Conservation (phyloP, 1,140 invertebrate genomes). For the Drosophila tani region DNA sequence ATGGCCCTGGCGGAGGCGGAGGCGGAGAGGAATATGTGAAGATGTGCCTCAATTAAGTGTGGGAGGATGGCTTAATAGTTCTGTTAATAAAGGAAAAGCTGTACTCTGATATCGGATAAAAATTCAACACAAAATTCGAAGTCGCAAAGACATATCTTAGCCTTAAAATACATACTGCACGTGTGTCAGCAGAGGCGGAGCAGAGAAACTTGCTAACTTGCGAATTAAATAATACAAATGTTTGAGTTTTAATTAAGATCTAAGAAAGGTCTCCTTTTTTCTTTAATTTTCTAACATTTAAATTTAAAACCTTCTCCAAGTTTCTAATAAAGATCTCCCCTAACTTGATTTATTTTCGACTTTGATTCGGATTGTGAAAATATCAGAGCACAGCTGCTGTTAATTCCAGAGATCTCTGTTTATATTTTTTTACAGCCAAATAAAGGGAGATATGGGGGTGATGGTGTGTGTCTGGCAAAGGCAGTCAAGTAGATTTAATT, state of each 20-base stretch:
- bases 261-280: background rate
- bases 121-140: background rate
- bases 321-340: background rate
- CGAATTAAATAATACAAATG: too few species aligned
- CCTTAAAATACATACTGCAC: too few species aligned
- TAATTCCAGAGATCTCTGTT: slow-evolving; percentile 18
- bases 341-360: background rate
- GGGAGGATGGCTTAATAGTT: slow-evolving; percentile 10
- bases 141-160: too few species aligned
- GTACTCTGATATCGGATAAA: too few species aligned
- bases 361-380: slow-evolving; percentile 2
- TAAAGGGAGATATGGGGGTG: slow-evolving; percentile 22
- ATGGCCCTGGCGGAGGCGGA: slow-evolving; percentile 1
- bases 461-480: background rate
- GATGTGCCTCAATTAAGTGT: slow-evolving; percentile 72
- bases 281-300: background rate
- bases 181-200: too few species aligned
- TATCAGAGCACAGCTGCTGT: slow-evolving; percentile 10
- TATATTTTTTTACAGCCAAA: background rate
- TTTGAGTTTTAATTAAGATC: too few species aligned
- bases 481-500: slow-evolving; percentile 65
- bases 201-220: too few species aligned
- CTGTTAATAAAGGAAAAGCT: background rate
- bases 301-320: background rate
- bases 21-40: slow-evolving; percentile 18